Evolutionary conservation across 2,113 vertebrate species (phyloP).

Genomic region (Phainopepla nitens): DNA sequence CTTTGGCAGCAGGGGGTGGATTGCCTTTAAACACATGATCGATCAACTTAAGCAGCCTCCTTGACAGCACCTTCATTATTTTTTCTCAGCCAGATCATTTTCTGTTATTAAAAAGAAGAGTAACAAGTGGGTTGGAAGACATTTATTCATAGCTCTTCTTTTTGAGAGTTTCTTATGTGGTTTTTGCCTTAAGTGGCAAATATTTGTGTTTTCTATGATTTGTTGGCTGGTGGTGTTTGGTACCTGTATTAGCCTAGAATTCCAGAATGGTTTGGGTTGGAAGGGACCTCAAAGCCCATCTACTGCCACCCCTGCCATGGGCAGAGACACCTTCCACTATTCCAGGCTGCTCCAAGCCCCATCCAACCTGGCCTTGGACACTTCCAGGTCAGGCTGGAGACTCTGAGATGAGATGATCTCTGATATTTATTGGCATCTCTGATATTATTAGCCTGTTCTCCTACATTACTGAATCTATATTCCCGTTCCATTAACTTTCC

Average conservation of each 20-base stretch:
- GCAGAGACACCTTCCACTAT: neutral
- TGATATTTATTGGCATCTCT: neutral
- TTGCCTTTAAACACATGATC: neutral
- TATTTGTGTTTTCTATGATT: neutral
- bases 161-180: neutral
- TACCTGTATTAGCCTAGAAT: neutral
- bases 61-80: neutral
- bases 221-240: neutral
- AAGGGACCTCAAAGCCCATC: neutral
- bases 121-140: neutral
- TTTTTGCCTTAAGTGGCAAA: neutral
- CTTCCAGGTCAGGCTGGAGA: neutral
- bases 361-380: accelerated
- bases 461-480: accelerated
- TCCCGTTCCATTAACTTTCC: neutral
- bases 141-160: neutral
- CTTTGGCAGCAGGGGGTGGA: neutral
- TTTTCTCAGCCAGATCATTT: neutral
- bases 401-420: neutral
- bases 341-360: neutral
- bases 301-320: neutral
- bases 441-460: neutral
- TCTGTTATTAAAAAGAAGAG: neutral
- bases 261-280: neutral
- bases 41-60: neutral